Evolutionary conservation across 2,113 vertebrate species (phyloP), one percentile per base, ranked within the genome.

Genomic region (Cynocephalus volans): DNA sequence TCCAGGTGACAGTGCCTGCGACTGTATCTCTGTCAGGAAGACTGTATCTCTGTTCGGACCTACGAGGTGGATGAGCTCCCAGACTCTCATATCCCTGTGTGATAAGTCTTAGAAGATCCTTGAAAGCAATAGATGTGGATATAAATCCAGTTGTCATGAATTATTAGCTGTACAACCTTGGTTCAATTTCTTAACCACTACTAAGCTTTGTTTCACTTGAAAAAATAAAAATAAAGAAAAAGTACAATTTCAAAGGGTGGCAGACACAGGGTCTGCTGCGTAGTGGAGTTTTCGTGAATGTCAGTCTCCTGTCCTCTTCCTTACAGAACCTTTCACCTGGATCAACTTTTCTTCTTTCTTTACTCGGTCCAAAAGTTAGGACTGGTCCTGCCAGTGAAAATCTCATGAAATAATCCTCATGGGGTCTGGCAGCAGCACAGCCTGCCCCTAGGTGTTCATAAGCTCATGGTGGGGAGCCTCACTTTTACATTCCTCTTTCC

Each of bases 21-120:
- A 41, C 31, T 8, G 11, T 8, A 7, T 11, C 3, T 0, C 69
- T 7, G n/a, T 8, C 14, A 28, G 15, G 26, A 48, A 50, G 36
- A 21, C 1, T 6, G 45, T 36, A 3, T 26, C 31, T 17, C 33
- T 15, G 6, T 24, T 14, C 8, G 26, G 54, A 48, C 8, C 2
- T 28, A 0, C 2, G 26, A 79, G 0, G 3, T 9, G 8, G 24
- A 33, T 2, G 7, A n/a, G 60, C 23, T 4, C 21, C 0, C 60
- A 45, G 11, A 8, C 15, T 19, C 65, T 60, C 62, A 8, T 8
- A 1, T 31, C 12, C 23, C 23, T 2, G 4, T 2, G 5, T 1
- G 26, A 4, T 15, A 28, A 19, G 1, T 24, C 84, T 3, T 17
- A 1, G 31, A 70, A 17, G 52, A 28, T 1, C 11, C 26, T 0